Evolutionary conservation across 2,113 vertebrate species (phyloP).

Genomic region (Zosterops hypoxanthus): DNA sequence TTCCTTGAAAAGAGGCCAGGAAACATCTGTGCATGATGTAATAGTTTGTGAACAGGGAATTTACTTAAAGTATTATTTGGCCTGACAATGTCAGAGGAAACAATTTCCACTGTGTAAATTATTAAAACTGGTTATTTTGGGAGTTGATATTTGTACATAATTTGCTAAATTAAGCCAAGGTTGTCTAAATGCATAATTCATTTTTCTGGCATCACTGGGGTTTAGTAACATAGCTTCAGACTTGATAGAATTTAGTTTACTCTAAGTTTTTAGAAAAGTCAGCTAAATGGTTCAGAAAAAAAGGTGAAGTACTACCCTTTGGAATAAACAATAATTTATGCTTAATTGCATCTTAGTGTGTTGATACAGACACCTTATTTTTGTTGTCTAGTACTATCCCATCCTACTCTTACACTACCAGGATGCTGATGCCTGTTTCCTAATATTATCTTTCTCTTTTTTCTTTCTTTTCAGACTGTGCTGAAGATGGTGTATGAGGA

Average conservation of each 20-base stretch:
- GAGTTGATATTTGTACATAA: neutral
- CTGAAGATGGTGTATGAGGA: constrained; percentile 90
- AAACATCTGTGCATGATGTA: constrained; percentile 37
- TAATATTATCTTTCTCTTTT: neutral
- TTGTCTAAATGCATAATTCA: neutral
- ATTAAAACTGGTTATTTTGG: neutral
- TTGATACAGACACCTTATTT: neutral
- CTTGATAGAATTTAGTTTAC: neutral
- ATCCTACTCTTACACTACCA: neutral
- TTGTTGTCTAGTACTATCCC: neutral
- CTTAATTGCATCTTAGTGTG: neutral
- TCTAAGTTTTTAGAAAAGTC: neutral
- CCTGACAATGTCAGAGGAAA: neutral
- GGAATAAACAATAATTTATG: neutral
- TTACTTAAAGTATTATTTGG: neutral
- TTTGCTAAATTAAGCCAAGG: neutral
- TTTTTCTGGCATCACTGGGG: neutral
- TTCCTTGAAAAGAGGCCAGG: constrained; percentile 2
- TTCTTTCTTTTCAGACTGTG: constrained; percentile 72
- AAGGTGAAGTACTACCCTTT: neutral
- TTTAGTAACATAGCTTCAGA: neutral
- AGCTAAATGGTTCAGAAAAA: neutral
- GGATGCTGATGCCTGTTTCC: neutral
- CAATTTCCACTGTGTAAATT: neutral
- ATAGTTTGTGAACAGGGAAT: neutral